phyloP scores from a whole-genome alignment of 2,888 invertebrate species.

The Drosophila longiperda region DNA sequence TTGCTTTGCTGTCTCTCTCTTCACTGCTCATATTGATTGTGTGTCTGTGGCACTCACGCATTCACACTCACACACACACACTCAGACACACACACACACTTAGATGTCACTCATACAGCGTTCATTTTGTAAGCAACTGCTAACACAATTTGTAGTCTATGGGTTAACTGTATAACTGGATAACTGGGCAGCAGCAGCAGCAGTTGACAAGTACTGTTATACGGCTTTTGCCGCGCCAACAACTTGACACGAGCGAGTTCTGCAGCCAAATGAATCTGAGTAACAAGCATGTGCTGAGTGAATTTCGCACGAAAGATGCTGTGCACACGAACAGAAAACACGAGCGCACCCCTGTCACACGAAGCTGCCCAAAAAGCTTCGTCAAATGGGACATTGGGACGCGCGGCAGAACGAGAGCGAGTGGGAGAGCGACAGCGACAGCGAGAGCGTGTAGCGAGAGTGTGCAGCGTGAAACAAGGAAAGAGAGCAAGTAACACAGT shows the following conservation, averaged over 20 bases:
- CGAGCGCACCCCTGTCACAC: constrained; percentile 10
- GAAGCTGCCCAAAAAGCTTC: constrained; percentile 38
- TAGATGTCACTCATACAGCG: constrained; percentile 11
- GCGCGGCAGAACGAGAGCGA: constrained; percentile 8
- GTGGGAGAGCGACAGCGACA: neutral
- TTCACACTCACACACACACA: constrained; percentile 12
- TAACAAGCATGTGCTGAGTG: constrained; percentile 41
- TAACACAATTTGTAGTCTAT: constrained; percentile 62
- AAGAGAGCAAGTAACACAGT: constrained; percentile 7
- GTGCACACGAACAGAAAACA: constrained; percentile 46
- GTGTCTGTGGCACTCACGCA: constrained; percentile 38
- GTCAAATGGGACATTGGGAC: constrained; percentile 41
- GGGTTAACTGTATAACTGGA: constrained; percentile 58
- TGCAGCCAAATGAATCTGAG: constrained; percentile 82
- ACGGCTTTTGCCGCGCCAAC: constrained; percentile 55
- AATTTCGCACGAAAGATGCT: constrained; percentile 75
- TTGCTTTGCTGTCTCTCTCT: constrained; percentile 43
- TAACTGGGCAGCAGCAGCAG: constrained; percentile 36
- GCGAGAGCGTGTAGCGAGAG: constrained; percentile 1
- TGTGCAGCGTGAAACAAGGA: constrained; percentile 1
- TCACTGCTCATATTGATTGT: constrained; percentile 61
- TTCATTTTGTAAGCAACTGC: constrained; percentile 42
- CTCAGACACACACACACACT: constrained; percentile 29
- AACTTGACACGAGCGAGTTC: constrained; percentile 81
- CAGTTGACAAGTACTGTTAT: constrained; percentile 2